Evolutionary conservation across 1,140 invertebrate genomes (phyloP).

Genomic region (Drosophila gunungcola): DNA sequence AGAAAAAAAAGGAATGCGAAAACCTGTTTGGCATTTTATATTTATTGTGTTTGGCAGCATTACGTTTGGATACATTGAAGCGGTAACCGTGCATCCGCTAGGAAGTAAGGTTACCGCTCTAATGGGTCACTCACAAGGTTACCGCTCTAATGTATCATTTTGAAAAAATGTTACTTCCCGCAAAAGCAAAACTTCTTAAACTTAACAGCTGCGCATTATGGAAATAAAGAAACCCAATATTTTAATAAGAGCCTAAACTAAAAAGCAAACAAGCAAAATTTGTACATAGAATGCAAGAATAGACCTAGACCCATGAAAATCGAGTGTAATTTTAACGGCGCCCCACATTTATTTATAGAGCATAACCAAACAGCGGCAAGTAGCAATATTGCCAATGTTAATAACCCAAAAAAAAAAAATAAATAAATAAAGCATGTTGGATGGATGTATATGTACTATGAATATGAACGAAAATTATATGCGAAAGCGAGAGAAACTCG

Average conservation of each 20-base stretch:
- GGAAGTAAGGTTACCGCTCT: background rate
- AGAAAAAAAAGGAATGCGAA: conserved; percentile 5
- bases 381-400: conserved; percentile 31
- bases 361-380: conserved; percentile 18
- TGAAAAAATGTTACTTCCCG: conserved; percentile 52
- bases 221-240: conserved; percentile 47
- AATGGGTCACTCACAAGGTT: conserved; percentile 6
- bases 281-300: conserved; percentile 38
- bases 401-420: conserved; percentile 28
- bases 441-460: conserved; percentile 56
- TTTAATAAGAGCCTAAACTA: conserved; percentile 44
- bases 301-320: conserved; percentile 46
- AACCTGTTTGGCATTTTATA: conserved; percentile 57
- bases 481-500: conserved; percentile 33
- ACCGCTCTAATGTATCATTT: conserved; percentile 51
- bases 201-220: conserved; percentile 27
- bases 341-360: conserved; percentile 34
- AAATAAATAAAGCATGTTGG: conserved; percentile 60
- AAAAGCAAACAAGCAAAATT: conserved; percentile 6
- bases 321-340: conserved; percentile 32
- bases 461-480: conserved; percentile 43
- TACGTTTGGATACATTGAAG: conserved; percentile 4
- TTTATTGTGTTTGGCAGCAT: conserved; percentile 33
- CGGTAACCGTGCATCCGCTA: background rate
- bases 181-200: conserved; percentile 25